Evolutionary conservation across 2,797 vertebrate genomes (phyloP).

Genomic region (Schizothorax lantsangensis): DNA sequence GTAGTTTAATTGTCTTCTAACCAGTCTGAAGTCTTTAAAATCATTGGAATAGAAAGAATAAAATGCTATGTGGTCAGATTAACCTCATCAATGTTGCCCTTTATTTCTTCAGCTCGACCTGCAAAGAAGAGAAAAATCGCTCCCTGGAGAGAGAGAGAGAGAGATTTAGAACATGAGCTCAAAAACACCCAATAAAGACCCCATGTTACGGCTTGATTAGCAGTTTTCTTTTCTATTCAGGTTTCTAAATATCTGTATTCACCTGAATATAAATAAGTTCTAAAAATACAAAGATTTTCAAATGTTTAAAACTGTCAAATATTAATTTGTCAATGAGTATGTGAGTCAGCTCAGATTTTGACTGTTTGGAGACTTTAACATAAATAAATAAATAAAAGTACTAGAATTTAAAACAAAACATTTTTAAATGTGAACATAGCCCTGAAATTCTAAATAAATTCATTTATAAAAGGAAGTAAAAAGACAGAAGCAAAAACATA

Average conservation of each 20-base stretch:
- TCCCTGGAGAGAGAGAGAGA: conserved; percentile 71
- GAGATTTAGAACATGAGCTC: background rate
- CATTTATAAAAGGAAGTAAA: background rate
- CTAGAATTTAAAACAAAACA: background rate
- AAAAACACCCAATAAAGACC: conserved; percentile 1
- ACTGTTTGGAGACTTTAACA: background rate
- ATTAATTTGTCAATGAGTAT: background rate
- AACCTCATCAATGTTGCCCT: conserved; percentile 87
- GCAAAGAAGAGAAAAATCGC: conserved; percentile 89
- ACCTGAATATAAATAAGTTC: background rate
- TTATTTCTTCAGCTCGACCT: conserved; percentile 86
- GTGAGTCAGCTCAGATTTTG: background rate
- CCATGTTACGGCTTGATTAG: background rate
- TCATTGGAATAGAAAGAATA: background rate
- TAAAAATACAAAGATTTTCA: background rate
- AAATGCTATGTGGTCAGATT: background rate
- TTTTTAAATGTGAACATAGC: background rate
- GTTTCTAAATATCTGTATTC: background rate
- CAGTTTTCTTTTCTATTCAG: background rate
- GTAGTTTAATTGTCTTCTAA: background rate
- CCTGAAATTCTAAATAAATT: too few relatives aligned
- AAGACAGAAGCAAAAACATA: conserved; percentile 63
- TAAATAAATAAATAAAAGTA: background rate
- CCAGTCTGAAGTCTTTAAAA: background rate
- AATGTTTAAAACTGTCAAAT: background rate